Evolutionary conservation across 2,888 invertebrate species (phyloP), one percentile per base, ranked within the genome.

Genomic region (Mythimna pallens): DNA sequence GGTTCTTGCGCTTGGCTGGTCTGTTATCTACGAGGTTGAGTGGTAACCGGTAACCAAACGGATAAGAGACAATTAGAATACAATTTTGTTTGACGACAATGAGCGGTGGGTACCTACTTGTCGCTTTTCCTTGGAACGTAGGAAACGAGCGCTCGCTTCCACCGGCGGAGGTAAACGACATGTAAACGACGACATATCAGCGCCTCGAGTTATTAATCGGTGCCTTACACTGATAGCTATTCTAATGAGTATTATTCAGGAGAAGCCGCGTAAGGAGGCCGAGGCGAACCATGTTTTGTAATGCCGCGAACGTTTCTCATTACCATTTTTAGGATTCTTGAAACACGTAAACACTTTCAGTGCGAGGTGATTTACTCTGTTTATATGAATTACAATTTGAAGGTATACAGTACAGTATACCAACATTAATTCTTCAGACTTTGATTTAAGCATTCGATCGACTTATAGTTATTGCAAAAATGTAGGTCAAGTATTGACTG

Each of bases 201-300:
- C 91, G 89, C 88, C 87, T 90, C 93, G 87, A 92, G 92, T 95
- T 95, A 94, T 95, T 95, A 95, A 95, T 95, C 95, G 94, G 93
- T 92, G 94, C 93, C 91, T 93, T 91, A 90, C 93, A 91, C 92
- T 93, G 96, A 96, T 96, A 96, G 92, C 94, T 95, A 96, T 96
- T 96, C 96, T 95, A 96, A 96, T 96, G 95, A 96, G 94, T 90
- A 88, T 84, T 90, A 86, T 90, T 90, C 91, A 89, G 89, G 88
- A 92, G 90, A 91, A 89, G 87, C 86, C 87, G 83, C 86, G 91
- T 92, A 96, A 95, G 90, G 94, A 96, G 95, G 94, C 91, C 96
- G 95, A 95, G 94, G 95, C 93, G 86, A 95, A 91, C 90, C 84
- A 89, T 89, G 88, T 92, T 91, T 91, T 89, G 88, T 88, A 90